Evolutionary conservation across 2,888 invertebrate genomes (phyloP).

Genomic region (Linnaemya vulpina): DNA sequence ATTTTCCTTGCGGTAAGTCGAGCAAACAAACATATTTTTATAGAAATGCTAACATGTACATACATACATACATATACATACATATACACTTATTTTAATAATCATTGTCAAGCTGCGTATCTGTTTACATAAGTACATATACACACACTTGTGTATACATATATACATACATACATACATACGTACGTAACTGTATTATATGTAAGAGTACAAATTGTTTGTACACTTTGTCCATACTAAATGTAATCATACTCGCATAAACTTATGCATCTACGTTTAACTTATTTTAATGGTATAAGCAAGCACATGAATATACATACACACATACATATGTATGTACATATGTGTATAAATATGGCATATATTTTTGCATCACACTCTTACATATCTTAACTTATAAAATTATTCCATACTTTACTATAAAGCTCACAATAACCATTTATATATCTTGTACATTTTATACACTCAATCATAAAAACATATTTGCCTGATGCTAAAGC

Average conservation of each 20-base stretch:
- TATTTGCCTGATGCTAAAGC: constrained; percentile 42
- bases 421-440: constrained; percentile 15
- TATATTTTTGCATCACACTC: no score
- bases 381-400: constrained; percentile 3
- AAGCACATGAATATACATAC: no score
- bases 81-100: neutral
- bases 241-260: no score
- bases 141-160: constrained; percentile 6
- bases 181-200: neutral
- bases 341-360: no score
- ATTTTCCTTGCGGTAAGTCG: constrained; percentile 56
- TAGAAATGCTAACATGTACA: constrained; percentile 19
- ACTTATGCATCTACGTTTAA: no score
- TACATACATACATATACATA: neutral
- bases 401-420: constrained; percentile 33
- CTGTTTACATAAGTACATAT: no score
- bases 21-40: constrained; percentile 29
- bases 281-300: no score
- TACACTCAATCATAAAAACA: constrained; percentile 46
- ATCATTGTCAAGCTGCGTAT: no score
- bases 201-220: no score
- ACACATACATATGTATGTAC: no score
- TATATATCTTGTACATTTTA: constrained; percentile 37
- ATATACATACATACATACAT: constrained; percentile 8
- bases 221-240: no score